Conservation (phyloP, 2,888 invertebrate genomes). For the Synergus gifuensis region DNA sequence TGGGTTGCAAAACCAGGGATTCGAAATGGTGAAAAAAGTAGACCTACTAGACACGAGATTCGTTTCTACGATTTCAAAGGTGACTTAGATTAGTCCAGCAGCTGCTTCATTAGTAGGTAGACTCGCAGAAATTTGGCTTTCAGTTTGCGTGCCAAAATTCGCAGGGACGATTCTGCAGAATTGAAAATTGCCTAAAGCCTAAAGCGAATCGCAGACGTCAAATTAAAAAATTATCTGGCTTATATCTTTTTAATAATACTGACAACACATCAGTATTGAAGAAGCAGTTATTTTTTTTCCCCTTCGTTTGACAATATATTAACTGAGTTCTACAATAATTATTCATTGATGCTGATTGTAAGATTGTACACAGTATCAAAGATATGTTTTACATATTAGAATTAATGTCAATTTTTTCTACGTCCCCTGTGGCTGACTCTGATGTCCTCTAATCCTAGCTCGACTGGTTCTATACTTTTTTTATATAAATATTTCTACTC, state of each 20-base stretch:
- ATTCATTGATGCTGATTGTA: too few species aligned
- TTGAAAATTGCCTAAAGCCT: conserved; percentile 51
- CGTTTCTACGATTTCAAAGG: conserved; percentile 55
- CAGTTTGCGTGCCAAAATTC: conserved; percentile 49
- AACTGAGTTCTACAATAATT: too few species aligned
- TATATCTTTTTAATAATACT: conserved; percentile 19
- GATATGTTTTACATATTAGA: too few species aligned
- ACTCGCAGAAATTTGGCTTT: conserved; percentile 46
- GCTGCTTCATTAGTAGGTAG: conserved; percentile 64
- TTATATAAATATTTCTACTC: conserved; percentile 48
- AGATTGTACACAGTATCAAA: too few species aligned
- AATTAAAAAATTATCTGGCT: conserved; percentile 31
- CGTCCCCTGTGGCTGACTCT: neutral
- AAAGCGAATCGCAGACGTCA: conserved; percentile 49
- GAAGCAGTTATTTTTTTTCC: neutral
- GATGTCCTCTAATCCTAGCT: conserved; percentile 31
- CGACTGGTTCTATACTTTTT: conserved; percentile 49
- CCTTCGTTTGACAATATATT: too few species aligned
- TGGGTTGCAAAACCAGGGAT: neutral
- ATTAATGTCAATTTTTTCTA: too few species aligned
- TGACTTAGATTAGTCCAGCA: conserved; percentile 59
- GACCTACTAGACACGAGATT: conserved; percentile 47
- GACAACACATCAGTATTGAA: neutral
- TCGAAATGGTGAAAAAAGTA: neutral
- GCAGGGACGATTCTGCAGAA: conserved; percentile 52